A percentile compares a stretch with the other conserved stretches of the same genome.
Conservation (phyloP, 2,113 vertebrate species). For the Sinocyclocheilus anshuiensis region DNA sequence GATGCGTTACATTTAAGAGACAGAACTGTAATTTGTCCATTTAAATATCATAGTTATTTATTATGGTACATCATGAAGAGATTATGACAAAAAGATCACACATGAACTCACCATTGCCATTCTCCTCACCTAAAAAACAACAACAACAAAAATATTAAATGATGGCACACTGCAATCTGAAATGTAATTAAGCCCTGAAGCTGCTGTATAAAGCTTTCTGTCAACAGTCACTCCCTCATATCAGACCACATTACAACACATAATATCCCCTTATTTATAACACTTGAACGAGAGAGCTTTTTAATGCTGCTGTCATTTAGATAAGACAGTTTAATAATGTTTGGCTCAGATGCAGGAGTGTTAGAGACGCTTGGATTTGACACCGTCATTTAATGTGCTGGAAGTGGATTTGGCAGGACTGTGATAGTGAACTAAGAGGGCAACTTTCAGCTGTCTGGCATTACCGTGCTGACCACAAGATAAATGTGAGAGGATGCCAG, state of each 20-base stretch:
- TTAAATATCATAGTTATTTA: background rate
- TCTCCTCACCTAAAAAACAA: conserved; percentile 61
- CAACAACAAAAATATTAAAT: background rate
- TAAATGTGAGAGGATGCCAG: background rate
- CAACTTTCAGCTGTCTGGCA: background rate
- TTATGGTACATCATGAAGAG: background rate
- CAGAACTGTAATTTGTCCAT: background rate
- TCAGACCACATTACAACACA: background rate
- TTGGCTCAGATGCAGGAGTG: background rate
- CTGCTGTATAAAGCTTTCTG: background rate
- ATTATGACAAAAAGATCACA: background rate
- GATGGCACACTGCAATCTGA: background rate
- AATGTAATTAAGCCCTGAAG: background rate
- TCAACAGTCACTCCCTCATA: background rate
- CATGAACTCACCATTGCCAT: conserved; percentile 64
- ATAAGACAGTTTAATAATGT: background rate
- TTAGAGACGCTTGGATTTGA: background rate
- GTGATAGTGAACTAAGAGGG: background rate
- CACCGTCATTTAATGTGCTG: background rate
- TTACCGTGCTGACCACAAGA: background rate
- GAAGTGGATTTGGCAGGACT: conserved; percentile 16
- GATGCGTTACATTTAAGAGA: conserved; percentile 17
- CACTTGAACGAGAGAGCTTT: background rate
- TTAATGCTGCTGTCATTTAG: background rate
- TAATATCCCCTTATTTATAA: background rate